Percentiles rank a stretch among this genome's conserved stretches.
Conservation (phyloP, 2,797 vertebrate species). For the Labroides dimidiatus region DNA sequence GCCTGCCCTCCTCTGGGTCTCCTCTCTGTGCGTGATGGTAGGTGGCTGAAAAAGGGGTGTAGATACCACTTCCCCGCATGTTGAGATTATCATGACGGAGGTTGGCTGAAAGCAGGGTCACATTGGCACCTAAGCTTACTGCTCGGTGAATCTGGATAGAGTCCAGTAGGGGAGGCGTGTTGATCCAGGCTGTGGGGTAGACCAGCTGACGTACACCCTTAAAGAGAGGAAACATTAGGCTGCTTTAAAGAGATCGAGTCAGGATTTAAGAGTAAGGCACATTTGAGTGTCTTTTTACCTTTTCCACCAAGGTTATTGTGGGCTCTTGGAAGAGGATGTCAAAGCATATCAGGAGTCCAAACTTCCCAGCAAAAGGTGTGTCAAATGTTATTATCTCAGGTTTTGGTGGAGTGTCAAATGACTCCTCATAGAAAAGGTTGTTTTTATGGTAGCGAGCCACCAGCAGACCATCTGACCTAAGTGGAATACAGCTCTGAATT, state of each 20-base stretch:
- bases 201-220: constrained; percentile 88
- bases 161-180: constrained; percentile 91
- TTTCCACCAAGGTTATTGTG: constrained; percentile 81
- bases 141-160: constrained; percentile 90
- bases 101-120: constrained; percentile 91
- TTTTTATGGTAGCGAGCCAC: constrained; percentile 91
- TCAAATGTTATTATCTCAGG: constrained; percentile 85
- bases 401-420: constrained; percentile 83
- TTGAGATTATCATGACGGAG: constrained; percentile 84
- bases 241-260: background rate
- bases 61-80: constrained; percentile 96
- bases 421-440: constrained; percentile 91
- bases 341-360: constrained; percentile 94
- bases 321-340: constrained; percentile 93
- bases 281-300: constrained; percentile 42
- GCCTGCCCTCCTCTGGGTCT: constrained; percentile 81
- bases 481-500: background rate
- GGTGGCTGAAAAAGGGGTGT: constrained; percentile 84
- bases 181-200: constrained; percentile 95
- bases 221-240: too few species aligned
- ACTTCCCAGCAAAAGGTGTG: constrained; percentile 92
- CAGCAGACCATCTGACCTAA: constrained; percentile 82
- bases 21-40: constrained; percentile 85
- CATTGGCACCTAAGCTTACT: constrained; percentile 85
- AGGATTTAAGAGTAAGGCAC: background rate